Percentiles rank a stretch among this genome's conserved stretches.
Evolutionary conservation across 2,113 vertebrate species (phyloP).

Genomic region (Lanius collurio): DNA sequence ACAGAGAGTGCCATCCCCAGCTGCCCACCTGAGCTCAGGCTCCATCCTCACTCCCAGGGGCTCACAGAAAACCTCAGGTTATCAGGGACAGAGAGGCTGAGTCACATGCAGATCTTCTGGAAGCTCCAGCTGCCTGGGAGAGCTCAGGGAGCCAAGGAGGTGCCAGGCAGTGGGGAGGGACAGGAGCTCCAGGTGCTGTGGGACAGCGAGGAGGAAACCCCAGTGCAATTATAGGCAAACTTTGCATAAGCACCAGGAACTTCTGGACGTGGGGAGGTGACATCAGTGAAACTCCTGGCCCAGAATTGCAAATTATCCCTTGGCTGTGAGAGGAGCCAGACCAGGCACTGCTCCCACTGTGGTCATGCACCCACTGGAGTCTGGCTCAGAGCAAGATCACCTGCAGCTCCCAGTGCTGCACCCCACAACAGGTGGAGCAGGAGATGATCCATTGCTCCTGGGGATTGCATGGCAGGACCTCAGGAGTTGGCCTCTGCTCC

Average conservation of each 20-base stretch:
- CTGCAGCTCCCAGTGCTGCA: accelerated
- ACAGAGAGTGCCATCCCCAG: neutral
- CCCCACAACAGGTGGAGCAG: neutral
- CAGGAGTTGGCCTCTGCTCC: neutral
- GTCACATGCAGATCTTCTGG: neutral
- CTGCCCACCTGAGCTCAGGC: neutral
- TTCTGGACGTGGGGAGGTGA: neutral
- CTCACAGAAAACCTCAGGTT: neutral
- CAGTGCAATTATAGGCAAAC: neutral
- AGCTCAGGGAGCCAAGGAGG: neutral
- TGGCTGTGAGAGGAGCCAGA: neutral
- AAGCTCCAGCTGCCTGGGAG: neutral
- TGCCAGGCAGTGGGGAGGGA: neutral
- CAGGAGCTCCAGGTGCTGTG: neutral
- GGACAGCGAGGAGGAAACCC: neutral
- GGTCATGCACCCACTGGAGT: neutral
- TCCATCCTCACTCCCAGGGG: neutral
- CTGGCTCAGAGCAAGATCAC: neutral
- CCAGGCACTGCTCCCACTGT: neutral
- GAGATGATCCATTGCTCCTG: neutral
- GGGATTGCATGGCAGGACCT: neutral
- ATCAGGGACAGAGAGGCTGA: neutral
- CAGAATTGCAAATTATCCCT: neutral
- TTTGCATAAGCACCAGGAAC: neutral
- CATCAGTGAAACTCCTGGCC: neutral